Percentiles rank a stretch among this genome's conserved stretches.
Conservation (phyloP, 64 coral and sea anemone species). For the Exaiptasia diaphana region DNA sequence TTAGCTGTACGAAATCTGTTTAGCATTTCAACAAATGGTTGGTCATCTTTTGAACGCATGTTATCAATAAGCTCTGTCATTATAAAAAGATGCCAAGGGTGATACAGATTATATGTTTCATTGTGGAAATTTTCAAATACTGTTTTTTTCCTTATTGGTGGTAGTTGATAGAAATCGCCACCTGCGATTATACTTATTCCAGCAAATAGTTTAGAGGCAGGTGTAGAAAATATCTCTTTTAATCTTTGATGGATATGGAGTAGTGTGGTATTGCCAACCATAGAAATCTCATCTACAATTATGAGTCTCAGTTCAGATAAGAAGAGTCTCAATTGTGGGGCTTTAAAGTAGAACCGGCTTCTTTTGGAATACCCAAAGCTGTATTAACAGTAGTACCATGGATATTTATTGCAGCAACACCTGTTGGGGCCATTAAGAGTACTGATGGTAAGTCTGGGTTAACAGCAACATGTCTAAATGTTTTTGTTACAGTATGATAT, state of each 20-base stretch:
- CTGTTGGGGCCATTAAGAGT: no score
- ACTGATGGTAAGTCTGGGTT: slow-evolving; percentile 2
- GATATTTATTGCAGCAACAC: no score
- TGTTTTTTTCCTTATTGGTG: background rate
- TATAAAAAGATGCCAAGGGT: slow-evolving; percentile 19
- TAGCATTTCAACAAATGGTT: slow-evolving; percentile 36
- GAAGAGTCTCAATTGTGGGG: slow-evolving; percentile 42
- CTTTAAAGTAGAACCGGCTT: slow-evolving; percentile 40
- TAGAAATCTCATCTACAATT: slow-evolving; percentile 41
- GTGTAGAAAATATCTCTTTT: background rate
- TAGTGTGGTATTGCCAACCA: slow-evolving; percentile 9
- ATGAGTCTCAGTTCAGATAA: slow-evolving; percentile 34
- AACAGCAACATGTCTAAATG: background rate
- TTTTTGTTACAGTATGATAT: slow-evolving; percentile 4
- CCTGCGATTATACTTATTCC: background rate
- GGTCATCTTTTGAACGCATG: slow-evolving; percentile 56
- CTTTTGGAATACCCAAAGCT: slow-evolving; percentile 45
- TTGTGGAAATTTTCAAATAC: slow-evolving; percentile 7
- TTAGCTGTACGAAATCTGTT: slow-evolving; percentile 47
- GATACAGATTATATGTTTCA: background rate
- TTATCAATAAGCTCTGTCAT: slow-evolving; percentile 52
- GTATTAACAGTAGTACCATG: slow-evolving; percentile 48
- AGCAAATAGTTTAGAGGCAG: background rate
- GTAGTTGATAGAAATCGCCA: slow-evolving; percentile 2
- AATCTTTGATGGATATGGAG: background rate